phyloP scores from a whole-genome alignment of 2,888 invertebrate species.

The Epinotia bilunana region DNA sequence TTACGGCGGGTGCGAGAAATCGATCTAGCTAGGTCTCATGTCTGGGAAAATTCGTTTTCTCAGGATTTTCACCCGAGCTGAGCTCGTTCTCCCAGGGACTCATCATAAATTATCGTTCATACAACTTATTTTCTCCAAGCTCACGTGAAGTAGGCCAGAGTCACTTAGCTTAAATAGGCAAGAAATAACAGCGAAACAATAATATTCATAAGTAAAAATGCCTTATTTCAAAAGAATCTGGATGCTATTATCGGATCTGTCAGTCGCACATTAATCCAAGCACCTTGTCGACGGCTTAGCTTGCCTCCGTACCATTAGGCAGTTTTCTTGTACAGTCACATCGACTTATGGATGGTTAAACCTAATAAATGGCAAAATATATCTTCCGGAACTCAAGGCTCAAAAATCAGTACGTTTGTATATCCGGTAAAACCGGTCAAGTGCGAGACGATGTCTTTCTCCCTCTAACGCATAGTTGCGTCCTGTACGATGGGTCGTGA shows the following conservation, averaged over 20 bases:
- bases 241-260: background rate
- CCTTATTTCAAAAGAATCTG: background rate
- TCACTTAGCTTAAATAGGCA: too few species aligned
- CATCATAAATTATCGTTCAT: too few species aligned
- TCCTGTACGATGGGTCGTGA: too few species aligned
- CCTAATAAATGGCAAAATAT: conserved; percentile 4
- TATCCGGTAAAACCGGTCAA: background rate
- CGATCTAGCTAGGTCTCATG: too few species aligned
- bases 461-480: too few species aligned
- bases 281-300: conserved; percentile 19
- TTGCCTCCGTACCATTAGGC: conserved; percentile 13
- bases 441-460: too few species aligned
- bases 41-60: too few species aligned
- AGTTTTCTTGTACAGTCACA: conserved; percentile 14
- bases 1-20: too few species aligned
- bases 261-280: conserved; percentile 3
- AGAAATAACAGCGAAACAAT: background rate
- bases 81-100: too few species aligned
- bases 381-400: background rate
- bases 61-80: too few species aligned
- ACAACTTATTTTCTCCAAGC: too few species aligned
- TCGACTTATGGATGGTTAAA: conserved; percentile 5
- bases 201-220: background rate
- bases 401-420: background rate
- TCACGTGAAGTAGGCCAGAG: too few species aligned